phyloP scores from a whole-genome alignment of 2,113 vertebrate genomes.

The Cathartes aura region DNA sequence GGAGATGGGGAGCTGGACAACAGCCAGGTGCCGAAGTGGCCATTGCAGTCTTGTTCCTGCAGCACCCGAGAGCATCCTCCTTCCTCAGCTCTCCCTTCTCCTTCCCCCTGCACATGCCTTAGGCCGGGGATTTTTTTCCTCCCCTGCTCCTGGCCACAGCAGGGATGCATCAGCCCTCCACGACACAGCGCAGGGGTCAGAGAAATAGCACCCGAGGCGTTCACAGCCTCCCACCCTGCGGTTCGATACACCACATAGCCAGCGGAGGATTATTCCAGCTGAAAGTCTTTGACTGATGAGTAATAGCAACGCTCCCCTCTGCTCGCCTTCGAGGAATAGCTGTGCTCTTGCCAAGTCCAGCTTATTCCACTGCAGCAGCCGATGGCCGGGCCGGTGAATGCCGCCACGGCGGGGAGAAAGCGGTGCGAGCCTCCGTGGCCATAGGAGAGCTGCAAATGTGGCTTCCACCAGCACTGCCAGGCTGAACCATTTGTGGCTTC shows the following conservation, averaged over 20 bases:
- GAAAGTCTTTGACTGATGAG: slow-evolving; percentile 50
- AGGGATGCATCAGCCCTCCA: neutral
- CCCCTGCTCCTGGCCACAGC: neutral
- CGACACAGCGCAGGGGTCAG: fast-evolving
- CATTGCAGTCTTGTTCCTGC: fast-evolving
- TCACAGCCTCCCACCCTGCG: neutral
- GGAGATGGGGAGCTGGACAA: neutral
- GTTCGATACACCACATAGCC: fast-evolving
- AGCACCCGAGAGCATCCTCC: neutral
- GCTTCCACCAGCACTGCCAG: neutral
- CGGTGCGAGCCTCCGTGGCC: fast-evolving
- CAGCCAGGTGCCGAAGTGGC: neutral
- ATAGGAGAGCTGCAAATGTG: fast-evolving
- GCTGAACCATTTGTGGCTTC: neutral
- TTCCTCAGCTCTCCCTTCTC: neutral
- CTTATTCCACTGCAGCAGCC: neutral
- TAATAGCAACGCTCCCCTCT: neutral
- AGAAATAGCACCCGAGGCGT: fast-evolving
- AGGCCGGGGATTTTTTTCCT: neutral
- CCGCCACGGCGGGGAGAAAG: fast-evolving
- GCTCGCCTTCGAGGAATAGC: slow-evolving; percentile 26
- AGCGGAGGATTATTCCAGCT: neutral
- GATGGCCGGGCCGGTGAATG: fast-evolving
- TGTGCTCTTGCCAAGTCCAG: slow-evolving; percentile 23
- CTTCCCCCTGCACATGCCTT: neutral